phyloP scores from a whole-genome alignment of 2,797 vertebrate species.

The Schizothorax lantsangensis region DNA sequence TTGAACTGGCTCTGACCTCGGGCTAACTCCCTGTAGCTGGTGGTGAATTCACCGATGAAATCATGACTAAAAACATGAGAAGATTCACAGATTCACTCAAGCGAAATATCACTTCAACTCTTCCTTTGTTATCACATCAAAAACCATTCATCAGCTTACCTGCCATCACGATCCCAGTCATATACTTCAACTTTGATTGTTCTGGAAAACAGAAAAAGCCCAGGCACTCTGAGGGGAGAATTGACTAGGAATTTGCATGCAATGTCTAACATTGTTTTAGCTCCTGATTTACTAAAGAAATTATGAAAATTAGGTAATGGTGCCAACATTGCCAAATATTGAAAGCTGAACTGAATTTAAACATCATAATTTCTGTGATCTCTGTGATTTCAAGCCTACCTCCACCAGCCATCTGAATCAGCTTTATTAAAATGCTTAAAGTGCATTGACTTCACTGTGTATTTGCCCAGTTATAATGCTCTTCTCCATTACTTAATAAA shows the following conservation, averaged over 20 bases:
- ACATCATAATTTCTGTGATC: not conserved
- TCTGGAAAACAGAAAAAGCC: constrained; percentile 71
- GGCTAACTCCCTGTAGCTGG: constrained; percentile 93
- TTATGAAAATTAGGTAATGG: not conserved
- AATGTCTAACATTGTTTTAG: not conserved
- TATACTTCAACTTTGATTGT: constrained; percentile 97
- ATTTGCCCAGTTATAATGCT: not conserved
- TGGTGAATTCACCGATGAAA: constrained; percentile 96
- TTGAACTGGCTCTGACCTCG: constrained; percentile 94
- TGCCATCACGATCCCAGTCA: constrained; percentile 95
- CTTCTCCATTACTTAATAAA: not conserved
- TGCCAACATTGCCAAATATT: not conserved
- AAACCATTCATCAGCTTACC: constrained; percentile 75
- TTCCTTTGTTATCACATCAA: not conserved
- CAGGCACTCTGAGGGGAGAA: not conserved
- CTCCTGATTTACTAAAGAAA: not conserved
- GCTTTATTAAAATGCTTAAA: not conserved
- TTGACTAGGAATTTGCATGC: not conserved
- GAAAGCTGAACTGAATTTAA: not conserved
- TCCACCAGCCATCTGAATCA: not conserved
- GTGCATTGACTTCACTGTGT: not conserved
- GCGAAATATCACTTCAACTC: not conserved
- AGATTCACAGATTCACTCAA: not conserved
- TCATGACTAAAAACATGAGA: constrained; percentile 84
- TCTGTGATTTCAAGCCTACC: not conserved